Base-by-base conservation (phyloP, 2,797 vertebrate genomes). In the Tolypeutes matacus region DNA sequence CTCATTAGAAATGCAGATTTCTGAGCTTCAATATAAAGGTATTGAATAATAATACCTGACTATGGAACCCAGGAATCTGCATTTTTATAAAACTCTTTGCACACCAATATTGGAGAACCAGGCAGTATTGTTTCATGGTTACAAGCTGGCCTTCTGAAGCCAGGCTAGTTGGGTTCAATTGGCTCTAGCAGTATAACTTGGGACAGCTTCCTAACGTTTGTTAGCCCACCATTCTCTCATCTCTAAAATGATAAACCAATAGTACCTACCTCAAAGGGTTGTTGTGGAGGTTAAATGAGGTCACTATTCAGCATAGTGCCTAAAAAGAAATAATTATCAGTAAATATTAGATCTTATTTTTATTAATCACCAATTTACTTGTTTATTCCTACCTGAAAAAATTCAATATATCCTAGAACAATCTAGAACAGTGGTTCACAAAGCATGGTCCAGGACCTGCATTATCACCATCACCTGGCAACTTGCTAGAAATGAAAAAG, bases 31-130 rank as follows among this genome's bases (percentile, higher is more conserved):
- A 7, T 80, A 51, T 77, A 82, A 85, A 87, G 27, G 51, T 51
- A 17, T 7, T 34, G 29, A 75, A 9, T 86, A 23, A 53, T 42
- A 82, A 36, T 75, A 12, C 92, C 36, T 82, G 31, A 82, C 25
- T 39, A 17, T 56, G 23, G 14, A 86, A 0, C 46, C 15, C 15
- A 17, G 20, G n/a, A 65, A 49, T 84, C 6, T 36, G 51, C 60
- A 82, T 27, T 60, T 73, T 78, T 53, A 70, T 91, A 78, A 58
- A 83, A 72, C 29, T 36, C 46, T 95, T 95, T 64, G 56, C n/a
- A 31, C 17, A 21, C 17, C 81, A 25, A 64, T 51, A 46, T 46
- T 81, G 85, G 62, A 58, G 62, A 81, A 64, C 2, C 31, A 15
- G 27, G 15, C 3, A 62, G 6, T 36, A 72, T 21, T 70, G 13